Conservation (phyloP, 2,888 invertebrate species). For the Cheilosia urbana region DNA sequence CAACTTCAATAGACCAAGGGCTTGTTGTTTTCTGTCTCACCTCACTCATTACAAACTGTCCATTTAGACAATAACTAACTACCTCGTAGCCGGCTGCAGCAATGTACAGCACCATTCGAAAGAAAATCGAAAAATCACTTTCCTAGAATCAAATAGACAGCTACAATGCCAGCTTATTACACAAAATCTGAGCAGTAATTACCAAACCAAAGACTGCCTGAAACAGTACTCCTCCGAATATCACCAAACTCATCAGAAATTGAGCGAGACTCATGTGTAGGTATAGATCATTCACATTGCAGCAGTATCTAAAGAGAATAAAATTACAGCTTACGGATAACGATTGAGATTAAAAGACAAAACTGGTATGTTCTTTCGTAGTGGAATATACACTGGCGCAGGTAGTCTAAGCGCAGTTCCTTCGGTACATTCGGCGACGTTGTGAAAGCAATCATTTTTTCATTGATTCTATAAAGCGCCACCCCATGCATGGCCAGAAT, state of each 20-base stretch:
- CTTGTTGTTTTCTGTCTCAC: conserved; percentile 14
- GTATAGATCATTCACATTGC: conserved; percentile 78
- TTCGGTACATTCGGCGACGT: conserved; percentile 79
- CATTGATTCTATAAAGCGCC: conserved; percentile 78
- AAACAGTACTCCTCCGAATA: conserved; percentile 79
- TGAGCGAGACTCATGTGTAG: conserved; percentile 79
- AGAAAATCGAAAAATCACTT: conserved; percentile 3
- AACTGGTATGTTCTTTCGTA: conserved; percentile 79
- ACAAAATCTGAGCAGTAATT: background rate
- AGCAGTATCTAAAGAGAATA: conserved; percentile 76
- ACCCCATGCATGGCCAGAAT: conserved; percentile 79
- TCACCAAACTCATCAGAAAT: conserved; percentile 80
- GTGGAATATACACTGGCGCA: conserved; percentile 79
- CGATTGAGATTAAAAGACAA: background rate
- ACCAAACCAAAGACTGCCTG: conserved; percentile 79
- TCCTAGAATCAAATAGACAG: conserved; percentile 23
- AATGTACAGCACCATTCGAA: conserved; percentile 79
- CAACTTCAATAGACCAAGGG: background rate
- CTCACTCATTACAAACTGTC: conserved; percentile 77
- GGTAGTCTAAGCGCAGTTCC: conserved; percentile 78
- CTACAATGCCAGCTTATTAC: background rate
- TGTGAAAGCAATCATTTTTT: conserved; percentile 77
- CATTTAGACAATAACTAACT: conserved; percentile 80
- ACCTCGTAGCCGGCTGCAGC: conserved; percentile 79
- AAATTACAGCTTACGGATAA: background rate